Evolutionary conservation across 2,113 vertebrate genomes (phyloP), one percentile per base, ranked within the genome.

Genomic region (Acanthochromis polyacanthus): DNA sequence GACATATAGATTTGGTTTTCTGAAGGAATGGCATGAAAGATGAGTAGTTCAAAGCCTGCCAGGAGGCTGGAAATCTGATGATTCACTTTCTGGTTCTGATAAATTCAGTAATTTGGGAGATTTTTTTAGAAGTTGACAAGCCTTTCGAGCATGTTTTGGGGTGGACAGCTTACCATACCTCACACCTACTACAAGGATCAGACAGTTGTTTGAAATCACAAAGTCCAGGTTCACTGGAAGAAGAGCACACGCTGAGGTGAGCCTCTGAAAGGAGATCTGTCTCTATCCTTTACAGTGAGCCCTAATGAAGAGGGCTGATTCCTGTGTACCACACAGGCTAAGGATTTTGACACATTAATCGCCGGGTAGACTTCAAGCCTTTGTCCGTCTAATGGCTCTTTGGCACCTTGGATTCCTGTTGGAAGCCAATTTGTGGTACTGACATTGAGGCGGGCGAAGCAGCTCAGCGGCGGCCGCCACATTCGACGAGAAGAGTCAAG

Each of bases 361-460:
- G 71, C 74, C 43, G 63, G 83, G 79, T 80, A 81, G 90, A 89
- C 90, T 86, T 90, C 82, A 79, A 88, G 83, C 80, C 80, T 91
- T 88, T 90, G 88, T 94, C 89, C 75, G 53, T 91, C 88, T 94
- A 92, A 94, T 93, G 91, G 92, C 91, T 89, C 89, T 88, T 90
- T 92, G 94, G 90, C 94, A 93, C 91, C 92, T 93, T 84, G 84
- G 86, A 87, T 92, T 93, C 84, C 86, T 84, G 92, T 88, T 87
- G 91, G 93, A 94, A 93, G 92, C 91, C 91, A 93, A 94, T 95
- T 94, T 93, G 92, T 91, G 73, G 91, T n/a, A 28, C 71, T 87
- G 91, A 88, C 89, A 84, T 63, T 30, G 85, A 88, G 77, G 86
- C 59, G 84, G 76, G 64, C 12, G 83, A 71, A 53, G 59, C 70